Conservation (phyloP, 2,797 vertebrate genomes). For the Argya squamiceps region DNA sequence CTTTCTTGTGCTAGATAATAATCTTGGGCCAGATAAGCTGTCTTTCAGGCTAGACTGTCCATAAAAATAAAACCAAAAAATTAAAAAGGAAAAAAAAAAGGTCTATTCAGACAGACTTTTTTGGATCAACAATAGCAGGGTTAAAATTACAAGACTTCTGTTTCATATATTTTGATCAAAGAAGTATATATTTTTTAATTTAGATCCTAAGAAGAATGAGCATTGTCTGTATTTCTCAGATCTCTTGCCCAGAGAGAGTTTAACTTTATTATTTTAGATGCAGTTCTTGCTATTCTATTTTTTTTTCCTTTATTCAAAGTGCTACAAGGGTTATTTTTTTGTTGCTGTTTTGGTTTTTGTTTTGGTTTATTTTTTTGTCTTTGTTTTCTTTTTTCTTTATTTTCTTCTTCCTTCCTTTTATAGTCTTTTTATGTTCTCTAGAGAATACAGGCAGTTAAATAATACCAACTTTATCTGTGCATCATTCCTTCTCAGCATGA, state of each 20-base stretch:
- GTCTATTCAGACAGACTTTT: background rate
- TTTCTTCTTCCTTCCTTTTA: background rate
- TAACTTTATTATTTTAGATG: slow-evolving; percentile 53
- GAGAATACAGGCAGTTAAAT: slow-evolving; percentile 5
- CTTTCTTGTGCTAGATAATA: background rate
- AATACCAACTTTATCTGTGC: slow-evolving; percentile 6
- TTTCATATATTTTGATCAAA: slow-evolving; percentile 15
- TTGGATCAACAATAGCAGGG: background rate
- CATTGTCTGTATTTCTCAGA: slow-evolving; percentile 9
- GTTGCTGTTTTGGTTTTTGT: background rate
- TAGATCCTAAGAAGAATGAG: background rate
- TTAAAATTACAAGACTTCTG: background rate
- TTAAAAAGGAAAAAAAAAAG: rapidly evolving
- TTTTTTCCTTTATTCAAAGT: slow-evolving; percentile 47
- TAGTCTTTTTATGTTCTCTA: slow-evolving; percentile 41
- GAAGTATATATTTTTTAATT: background rate
- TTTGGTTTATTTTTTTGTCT: too few relatives aligned
- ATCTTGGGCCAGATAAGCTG: background rate
- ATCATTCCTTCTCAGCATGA: background rate
- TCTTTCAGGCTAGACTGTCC: background rate
- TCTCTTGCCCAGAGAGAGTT: slow-evolving; percentile 23
- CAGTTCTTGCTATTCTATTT: slow-evolving; percentile 16
- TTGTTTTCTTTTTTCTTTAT: too few relatives aligned
- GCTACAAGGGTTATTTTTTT: background rate
- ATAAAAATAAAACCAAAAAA: background rate